A percentile compares a stretch with the other conserved stretches of the same genome.
phyloP scores from a whole-genome alignment of 1,140 invertebrate genomes.

The Cyrtorhinus lividipennis region DNA sequence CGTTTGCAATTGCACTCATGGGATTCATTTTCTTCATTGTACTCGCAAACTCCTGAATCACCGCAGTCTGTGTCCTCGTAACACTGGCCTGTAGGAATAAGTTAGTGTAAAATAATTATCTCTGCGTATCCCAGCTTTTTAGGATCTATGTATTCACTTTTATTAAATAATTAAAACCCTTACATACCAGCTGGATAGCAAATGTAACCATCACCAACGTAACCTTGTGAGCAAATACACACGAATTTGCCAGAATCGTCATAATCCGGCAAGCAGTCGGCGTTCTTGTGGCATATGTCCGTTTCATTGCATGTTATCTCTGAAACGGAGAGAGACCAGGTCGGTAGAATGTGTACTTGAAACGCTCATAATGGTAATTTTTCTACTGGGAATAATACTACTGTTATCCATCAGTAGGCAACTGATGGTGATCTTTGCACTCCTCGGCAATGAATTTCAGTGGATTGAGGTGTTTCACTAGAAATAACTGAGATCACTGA shows the following conservation, averaged over 20 bases:
- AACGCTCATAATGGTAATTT: too few relatives aligned
- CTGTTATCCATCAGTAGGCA: too few relatives aligned
- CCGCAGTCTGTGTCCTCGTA: constrained; percentile 52
- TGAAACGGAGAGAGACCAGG: too few relatives aligned
- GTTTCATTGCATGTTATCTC: constrained; percentile 49
- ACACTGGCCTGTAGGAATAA: constrained; percentile 40
- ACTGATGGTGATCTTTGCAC: too few relatives aligned
- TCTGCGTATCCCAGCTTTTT: not conserved
- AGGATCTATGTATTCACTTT: not conserved
- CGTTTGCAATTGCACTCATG: constrained; percentile 54
- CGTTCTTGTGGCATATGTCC: constrained; percentile 58
- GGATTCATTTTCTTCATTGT: constrained; percentile 37
- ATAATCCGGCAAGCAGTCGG: constrained; percentile 52
- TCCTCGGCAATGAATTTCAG: too few relatives aligned
- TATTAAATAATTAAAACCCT: not conserved
- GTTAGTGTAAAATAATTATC: not conserved
- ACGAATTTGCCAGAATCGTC: constrained; percentile 43
- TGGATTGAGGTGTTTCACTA: too few relatives aligned
- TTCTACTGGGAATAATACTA: too few relatives aligned
- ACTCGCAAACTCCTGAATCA: constrained; percentile 57
- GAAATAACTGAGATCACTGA: too few relatives aligned
- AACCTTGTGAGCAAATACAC: constrained; percentile 64
- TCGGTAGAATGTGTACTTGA: too few relatives aligned
- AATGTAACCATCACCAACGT: constrained; percentile 52
- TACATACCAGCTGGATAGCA: constrained; percentile 43